Evolutionary conservation across 2,113 vertebrate genomes (phyloP).

Genomic region (Podiceps cristatus): DNA sequence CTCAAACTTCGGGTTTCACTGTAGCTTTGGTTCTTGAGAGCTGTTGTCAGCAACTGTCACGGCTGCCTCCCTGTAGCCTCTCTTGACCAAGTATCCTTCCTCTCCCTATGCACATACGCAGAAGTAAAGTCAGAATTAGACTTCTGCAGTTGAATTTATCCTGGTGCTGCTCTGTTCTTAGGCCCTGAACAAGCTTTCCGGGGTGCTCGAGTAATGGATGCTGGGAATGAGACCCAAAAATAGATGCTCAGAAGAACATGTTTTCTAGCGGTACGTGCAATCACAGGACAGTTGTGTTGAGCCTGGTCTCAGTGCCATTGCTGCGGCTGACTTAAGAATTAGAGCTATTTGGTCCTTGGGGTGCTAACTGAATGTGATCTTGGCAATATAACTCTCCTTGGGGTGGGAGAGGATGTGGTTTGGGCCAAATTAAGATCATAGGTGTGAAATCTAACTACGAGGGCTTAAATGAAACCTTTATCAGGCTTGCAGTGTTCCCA

Average conservation of each 20-base stretch:
- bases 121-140: not conserved
- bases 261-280: not conserved
- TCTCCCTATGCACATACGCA: rapidly evolving
- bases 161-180: not conserved
- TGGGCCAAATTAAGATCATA: not conserved
- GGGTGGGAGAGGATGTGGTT: not conserved
- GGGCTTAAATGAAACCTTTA: not conserved
- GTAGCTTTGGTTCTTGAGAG: not conserved
- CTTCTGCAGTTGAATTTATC: not conserved
- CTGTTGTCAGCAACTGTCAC: not conserved
- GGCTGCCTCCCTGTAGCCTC: not conserved
- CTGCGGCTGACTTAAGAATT: not conserved
- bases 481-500: not conserved
- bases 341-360: not conserved
- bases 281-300: not conserved
- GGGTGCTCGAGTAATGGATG: not conserved
- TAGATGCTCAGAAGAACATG: not conserved
- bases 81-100: not conserved
- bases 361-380: not conserved
- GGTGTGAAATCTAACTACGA: not conserved
- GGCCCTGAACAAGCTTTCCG: not conserved
- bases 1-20: not conserved
- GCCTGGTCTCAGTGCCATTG: not conserved
- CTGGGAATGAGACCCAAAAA: not conserved
- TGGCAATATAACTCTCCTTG: not conserved